Percentiles rank a stretch among this genome's conserved stretches.
phyloP scores from a whole-genome alignment of 2,113 vertebrate genomes.

The Trinectes maculatus region DNA sequence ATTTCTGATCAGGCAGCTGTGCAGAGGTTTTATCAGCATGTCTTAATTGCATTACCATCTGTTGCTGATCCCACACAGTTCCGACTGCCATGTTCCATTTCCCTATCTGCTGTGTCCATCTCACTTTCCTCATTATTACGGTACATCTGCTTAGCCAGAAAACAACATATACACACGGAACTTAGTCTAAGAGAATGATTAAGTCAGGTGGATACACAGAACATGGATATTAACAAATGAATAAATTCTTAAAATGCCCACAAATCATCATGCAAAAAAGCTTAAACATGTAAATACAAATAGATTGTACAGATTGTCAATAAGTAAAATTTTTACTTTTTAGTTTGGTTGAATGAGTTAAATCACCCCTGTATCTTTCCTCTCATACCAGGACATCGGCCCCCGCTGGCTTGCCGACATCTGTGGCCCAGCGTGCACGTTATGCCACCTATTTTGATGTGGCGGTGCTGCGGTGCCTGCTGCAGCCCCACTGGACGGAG shows the following conservation, averaged over 20 bases:
- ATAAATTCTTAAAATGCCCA: too few species aligned
- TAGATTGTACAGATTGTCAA: neutral
- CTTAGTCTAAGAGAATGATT: neutral
- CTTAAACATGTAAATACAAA: too few species aligned
- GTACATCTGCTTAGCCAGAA: neutral
- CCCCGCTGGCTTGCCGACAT: conserved; percentile 75
- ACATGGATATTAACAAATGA: neutral
- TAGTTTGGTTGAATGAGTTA: too few species aligned
- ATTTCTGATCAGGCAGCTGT: neutral
- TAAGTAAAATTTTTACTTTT: neutral
- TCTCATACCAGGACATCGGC: conserved; percentile 71
- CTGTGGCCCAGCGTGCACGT: conserved; percentile 89
- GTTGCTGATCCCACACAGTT: neutral
- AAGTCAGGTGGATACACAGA: too few species aligned
- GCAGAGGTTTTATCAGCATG: neutral
- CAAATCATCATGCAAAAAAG: too few species aligned
- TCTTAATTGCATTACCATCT: neutral
- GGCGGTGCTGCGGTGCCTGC: conserved; percentile 94
- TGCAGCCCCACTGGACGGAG: conserved; percentile 96
- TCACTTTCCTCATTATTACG: neutral
- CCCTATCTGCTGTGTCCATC: too few species aligned
- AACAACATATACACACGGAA: neutral
- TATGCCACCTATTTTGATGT: conserved; percentile 98
- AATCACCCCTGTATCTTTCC: neutral
- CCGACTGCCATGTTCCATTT: neutral